Percentiles rank a stretch among this genome's conserved stretches.
Conservation (phyloP, 2,113 vertebrate species). For the Podarcis muralis region DNA sequence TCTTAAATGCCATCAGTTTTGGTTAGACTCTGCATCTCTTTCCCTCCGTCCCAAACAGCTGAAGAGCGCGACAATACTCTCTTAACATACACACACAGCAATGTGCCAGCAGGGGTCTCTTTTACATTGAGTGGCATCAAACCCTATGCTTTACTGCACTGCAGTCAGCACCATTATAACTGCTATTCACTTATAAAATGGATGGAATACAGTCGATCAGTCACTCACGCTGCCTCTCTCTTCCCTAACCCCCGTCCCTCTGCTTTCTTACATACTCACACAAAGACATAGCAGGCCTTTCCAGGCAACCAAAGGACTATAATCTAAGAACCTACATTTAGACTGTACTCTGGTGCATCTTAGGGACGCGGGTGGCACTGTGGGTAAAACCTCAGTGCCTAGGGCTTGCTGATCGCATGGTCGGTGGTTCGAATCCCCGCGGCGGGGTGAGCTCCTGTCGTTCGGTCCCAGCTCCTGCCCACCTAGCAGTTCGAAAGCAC, state of each 20-base stretch:
- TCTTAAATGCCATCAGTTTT: slow-evolving; percentile 23
- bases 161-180: background rate
- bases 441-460: too few species aligned
- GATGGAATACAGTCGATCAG: background rate
- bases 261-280: background rate
- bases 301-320: background rate
- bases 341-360: background rate
- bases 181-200: background rate
- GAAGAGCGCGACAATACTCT: slow-evolving; percentile 31
- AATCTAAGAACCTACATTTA: background rate
- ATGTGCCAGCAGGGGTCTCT: slow-evolving; percentile 44
- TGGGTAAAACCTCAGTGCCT: too few species aligned
- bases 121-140: slow-evolving; percentile 16
- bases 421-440: too few species aligned
- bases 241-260: background rate
- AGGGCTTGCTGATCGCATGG: too few species aligned
- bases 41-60: background rate
- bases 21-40: slow-evolving; percentile 22
- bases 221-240: background rate
- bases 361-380: too few species aligned
- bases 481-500: too few species aligned
- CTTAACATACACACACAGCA: slow-evolving; percentile 29
- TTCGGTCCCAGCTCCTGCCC: too few species aligned
- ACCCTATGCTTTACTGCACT: background rate
- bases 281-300: background rate